Evolutionary conservation across 2,888 invertebrate species (phyloP).

Genomic region (Platynereis dumerilii): DNA sequence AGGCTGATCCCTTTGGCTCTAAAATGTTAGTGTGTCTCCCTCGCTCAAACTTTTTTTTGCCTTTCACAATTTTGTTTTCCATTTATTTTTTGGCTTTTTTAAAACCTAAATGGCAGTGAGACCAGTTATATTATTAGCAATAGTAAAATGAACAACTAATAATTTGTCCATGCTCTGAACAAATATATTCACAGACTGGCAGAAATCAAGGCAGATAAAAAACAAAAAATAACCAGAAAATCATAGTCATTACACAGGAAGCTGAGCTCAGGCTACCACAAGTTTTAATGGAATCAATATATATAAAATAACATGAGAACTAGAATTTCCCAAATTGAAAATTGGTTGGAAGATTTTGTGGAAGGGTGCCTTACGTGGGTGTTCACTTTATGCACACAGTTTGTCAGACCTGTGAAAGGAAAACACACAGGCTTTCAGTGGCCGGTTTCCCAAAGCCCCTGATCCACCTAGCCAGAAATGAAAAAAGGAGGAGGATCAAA

Average conservation of each 20-base stretch:
- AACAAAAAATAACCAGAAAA: conserved; percentile 4
- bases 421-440: conserved; percentile 5
- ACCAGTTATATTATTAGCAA: neutral
- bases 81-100: too few species aligned
- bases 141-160: conserved; percentile 9
- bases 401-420: conserved; percentile 11
- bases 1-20: too few species aligned
- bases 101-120: too few species aligned
- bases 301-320: conserved; percentile 5
- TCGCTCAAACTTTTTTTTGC: too few species aligned
- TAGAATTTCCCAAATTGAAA: neutral
- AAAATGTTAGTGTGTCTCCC: too few species aligned
- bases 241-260: conserved; percentile 6
- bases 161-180: conserved; percentile 7
- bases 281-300: conserved; percentile 6
- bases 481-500: too few species aligned
- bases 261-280: conserved; percentile 6
- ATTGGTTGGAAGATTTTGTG: conserved; percentile 8
- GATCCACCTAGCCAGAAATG: too few species aligned
- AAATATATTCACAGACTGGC: neutral
- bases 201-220: conserved; percentile 8
- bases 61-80: too few species aligned
- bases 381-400: conserved; percentile 1
- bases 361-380: conserved; percentile 8
- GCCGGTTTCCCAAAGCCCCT: too few species aligned